Conservation (phyloP, 2,797 vertebrate species). For the Amphiprion clarkii region DNA sequence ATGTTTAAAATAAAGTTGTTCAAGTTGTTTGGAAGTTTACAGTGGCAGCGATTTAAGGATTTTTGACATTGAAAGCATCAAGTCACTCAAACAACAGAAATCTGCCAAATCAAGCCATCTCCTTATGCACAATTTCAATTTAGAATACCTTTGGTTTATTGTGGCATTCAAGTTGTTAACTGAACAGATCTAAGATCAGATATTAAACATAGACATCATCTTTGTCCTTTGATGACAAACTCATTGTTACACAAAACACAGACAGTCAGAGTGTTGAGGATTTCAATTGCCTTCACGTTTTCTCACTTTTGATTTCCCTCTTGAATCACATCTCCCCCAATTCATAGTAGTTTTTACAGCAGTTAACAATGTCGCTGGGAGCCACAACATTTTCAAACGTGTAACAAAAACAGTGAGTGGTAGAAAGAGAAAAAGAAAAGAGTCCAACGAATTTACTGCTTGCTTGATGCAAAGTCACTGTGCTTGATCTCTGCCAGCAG, state of each 20-base stretch:
- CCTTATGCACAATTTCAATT: background rate
- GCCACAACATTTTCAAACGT: conserved; percentile 32
- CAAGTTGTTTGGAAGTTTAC: background rate
- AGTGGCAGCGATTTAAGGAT: background rate
- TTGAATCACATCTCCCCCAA: background rate
- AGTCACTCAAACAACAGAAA: background rate
- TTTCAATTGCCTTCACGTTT: background rate
- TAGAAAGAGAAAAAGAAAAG: conserved; percentile 15
- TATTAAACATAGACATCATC: background rate
- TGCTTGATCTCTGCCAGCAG: conserved; percentile 49
- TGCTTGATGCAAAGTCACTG: conserved; percentile 45
- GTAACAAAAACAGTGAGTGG: conserved; percentile 27
- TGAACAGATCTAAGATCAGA: background rate
- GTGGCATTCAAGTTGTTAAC: background rate
- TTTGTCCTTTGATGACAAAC: background rate
- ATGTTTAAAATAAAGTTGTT: background rate
- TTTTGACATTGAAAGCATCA: too few species aligned
- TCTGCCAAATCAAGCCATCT: background rate
- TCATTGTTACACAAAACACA: background rate
- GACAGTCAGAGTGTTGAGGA: background rate
- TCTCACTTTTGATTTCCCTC: background rate
- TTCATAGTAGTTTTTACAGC: background rate
- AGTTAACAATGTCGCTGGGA: background rate
- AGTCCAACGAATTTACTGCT: conserved; percentile 48
- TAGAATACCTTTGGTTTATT: background rate